A percentile compares a stretch with the other conserved stretches of the same genome.
Conservation (phyloP, 2,888 invertebrate genomes). For the Drosophila cognata region DNA sequence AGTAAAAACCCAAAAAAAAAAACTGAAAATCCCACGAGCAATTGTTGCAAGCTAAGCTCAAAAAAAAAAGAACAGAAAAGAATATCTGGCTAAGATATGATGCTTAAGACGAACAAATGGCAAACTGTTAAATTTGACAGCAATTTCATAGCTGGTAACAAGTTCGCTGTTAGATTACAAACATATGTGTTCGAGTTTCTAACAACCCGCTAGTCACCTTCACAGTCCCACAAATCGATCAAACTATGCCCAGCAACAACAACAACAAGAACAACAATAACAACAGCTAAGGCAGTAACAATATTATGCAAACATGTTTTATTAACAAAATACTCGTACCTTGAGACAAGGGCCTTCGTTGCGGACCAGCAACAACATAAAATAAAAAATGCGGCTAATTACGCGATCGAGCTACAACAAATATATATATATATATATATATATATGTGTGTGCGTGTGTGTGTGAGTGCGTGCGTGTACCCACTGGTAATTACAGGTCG, state of each 20-base stretch:
- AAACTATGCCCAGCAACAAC: conserved; percentile 27
- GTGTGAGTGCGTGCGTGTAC: conserved; percentile 36
- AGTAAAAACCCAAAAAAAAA: conserved; percentile 34
- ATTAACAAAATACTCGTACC: conserved; percentile 57
- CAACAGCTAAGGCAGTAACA: conserved; percentile 15
- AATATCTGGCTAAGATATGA: background rate
- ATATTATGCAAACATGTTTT: conserved; percentile 69
- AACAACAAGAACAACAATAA: conserved; percentile 12
- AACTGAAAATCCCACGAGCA: conserved; percentile 53
- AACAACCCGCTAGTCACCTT: conserved; percentile 51
- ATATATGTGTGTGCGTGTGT: background rate
- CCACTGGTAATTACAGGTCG: conserved; percentile 67
- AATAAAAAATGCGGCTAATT: conserved; percentile 71
- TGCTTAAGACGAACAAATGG: background rate
- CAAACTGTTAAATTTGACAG: conserved; percentile 12
- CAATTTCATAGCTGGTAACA: conserved; percentile 6
- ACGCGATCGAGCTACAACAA: conserved; percentile 48
- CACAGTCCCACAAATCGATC: conserved; percentile 52
- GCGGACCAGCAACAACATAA: conserved; percentile 37
- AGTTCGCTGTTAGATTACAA: conserved; percentile 25
- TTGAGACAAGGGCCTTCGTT: conserved; percentile 72
- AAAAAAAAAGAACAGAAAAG: background rate
- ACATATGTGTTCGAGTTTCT: conserved; percentile 30
- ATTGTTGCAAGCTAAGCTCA: conserved; percentile 28
- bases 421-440: conserved; percentile 10